Conservation (phyloP, 2,113 vertebrate species). For the Perca fluviatilis region DNA sequence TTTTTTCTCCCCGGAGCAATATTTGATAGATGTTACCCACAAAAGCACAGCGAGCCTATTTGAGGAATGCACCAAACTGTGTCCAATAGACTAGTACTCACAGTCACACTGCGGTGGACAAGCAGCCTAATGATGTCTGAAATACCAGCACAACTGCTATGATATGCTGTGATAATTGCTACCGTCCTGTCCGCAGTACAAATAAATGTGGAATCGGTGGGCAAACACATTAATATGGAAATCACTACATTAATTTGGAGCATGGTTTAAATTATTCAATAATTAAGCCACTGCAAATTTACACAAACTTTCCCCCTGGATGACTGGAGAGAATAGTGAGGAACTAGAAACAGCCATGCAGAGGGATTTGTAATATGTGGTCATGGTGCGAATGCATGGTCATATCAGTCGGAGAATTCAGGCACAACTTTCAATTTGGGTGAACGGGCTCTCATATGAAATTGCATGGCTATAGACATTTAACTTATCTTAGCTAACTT, state of each 20-base stretch:
- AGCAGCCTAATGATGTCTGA: constrained; percentile 79
- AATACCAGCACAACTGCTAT: constrained; percentile 73
- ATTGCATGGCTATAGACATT: background rate
- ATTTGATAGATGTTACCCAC: constrained; percentile 61
- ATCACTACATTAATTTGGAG: constrained; percentile 85
- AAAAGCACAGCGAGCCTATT: constrained; percentile 55
- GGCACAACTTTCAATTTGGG: background rate
- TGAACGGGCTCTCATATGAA: background rate
- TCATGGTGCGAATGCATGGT: constrained; percentile 48
- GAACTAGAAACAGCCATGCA: constrained; percentile 56
- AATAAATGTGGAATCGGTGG: constrained; percentile 80
- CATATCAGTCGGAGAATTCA: constrained; percentile 10
- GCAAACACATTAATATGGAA: constrained; percentile 87
- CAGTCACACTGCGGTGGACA: constrained; percentile 77
- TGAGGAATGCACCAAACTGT: constrained; percentile 70
- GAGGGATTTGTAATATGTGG: constrained; percentile 69
- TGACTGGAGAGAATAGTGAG: constrained; percentile 74
- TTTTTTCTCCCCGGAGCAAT: constrained; percentile 39
- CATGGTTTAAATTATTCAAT: constrained; percentile 86
- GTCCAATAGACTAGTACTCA: constrained; percentile 63
- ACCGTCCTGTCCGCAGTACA: constrained; percentile 78
- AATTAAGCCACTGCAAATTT: constrained; percentile 86
- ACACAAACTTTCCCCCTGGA: constrained; percentile 82
- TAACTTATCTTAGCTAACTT: background rate
- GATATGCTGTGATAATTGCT: constrained; percentile 80